These are phyloP conservation scores for Brachystomella parvula DNA, from an alignment of 1,140 invertebrate species.

Conservation along the genomic window DNA sequence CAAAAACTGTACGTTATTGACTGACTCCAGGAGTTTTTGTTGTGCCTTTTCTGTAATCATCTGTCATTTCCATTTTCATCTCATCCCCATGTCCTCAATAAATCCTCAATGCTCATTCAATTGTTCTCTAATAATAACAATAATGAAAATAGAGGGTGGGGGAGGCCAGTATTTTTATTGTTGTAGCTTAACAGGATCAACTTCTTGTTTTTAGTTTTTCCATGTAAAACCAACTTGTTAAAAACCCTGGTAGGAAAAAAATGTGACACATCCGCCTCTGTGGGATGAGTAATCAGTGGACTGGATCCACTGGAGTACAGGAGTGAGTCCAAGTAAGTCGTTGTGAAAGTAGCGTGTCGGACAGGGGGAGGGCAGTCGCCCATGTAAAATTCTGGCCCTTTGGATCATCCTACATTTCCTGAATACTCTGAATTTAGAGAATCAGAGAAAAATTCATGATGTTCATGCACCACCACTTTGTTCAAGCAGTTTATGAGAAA, in stretches of 20 bases:
- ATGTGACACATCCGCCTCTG: constrained; percentile 1
- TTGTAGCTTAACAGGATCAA: neutral
- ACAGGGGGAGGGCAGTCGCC: too few relatives aligned
- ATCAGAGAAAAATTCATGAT: too few relatives aligned
- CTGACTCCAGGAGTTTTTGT: neutral
- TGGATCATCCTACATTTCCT: neutral
- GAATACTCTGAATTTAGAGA: too few relatives aligned
- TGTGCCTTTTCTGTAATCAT: too few relatives aligned
- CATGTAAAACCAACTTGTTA: neutral
- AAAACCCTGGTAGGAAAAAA: neutral
- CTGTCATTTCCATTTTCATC: neutral
- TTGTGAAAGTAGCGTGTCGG: neutral
- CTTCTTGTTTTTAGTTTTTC: neutral
- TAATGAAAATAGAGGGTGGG: neutral
- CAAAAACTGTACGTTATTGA: neutral
- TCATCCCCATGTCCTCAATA: neutral
- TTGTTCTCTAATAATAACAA: neutral
- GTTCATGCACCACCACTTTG: neutral
- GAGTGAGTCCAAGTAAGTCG: neutral
- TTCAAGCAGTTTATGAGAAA: neutral
- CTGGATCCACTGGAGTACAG: neutral
- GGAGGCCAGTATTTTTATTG: neutral
- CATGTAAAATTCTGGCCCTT: too few relatives aligned
- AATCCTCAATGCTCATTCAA: neutral
- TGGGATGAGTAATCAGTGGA: neutral